Percentiles rank a stretch among this genome's conserved stretches.
These are phyloP conservation scores for Trilocha varians DNA, from an alignment of 2,888 invertebrate species.

Conservation along the genomic window DNA sequence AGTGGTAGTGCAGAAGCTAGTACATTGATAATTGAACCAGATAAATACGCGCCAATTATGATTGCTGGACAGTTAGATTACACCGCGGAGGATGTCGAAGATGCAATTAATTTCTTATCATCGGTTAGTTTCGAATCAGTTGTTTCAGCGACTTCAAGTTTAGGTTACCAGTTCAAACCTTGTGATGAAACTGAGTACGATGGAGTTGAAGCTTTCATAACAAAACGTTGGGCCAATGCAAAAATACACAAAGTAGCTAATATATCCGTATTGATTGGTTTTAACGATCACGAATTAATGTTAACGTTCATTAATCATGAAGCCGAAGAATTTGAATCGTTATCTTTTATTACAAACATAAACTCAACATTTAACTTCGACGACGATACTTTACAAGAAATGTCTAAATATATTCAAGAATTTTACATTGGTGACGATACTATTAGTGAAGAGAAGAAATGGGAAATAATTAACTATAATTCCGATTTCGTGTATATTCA, in stretches of 20 bases:
- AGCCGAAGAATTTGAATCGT: slow-evolving; percentile 15
- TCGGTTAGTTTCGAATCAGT: slow-evolving; percentile 20
- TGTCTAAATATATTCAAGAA: slow-evolving; percentile 20
- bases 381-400: slow-evolving; percentile 15
- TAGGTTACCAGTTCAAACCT: slow-evolving; percentile 24
- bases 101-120: slow-evolving; percentile 28
- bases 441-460: slow-evolving; percentile 14
- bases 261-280: slow-evolving; percentile 36
- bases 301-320: slow-evolving; percentile 14
- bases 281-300: slow-evolving; percentile 31
- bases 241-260: slow-evolving; percentile 26
- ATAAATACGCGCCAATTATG: slow-evolving; percentile 23
- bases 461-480: slow-evolving; percentile 27
- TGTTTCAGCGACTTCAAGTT: slow-evolving; percentile 19
- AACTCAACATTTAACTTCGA: slow-evolving; percentile 18
- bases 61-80: slow-evolving; percentile 30
- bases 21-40: slow-evolving; percentile 22
- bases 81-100: slow-evolving; percentile 15
- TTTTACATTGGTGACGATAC: slow-evolving; percentile 39
- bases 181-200: slow-evolving; percentile 38
- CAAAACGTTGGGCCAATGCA: slow-evolving; percentile 26
- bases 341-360: slow-evolving; percentile 17
- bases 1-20: slow-evolving; percentile 30
- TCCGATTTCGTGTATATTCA: slow-evolving; percentile 36
- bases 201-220: slow-evolving; percentile 29